These are phyloP conservation scores for Eupithecia centaureata DNA, from an alignment of 2,888 invertebrate species.

Conservation along the genomic window DNA sequence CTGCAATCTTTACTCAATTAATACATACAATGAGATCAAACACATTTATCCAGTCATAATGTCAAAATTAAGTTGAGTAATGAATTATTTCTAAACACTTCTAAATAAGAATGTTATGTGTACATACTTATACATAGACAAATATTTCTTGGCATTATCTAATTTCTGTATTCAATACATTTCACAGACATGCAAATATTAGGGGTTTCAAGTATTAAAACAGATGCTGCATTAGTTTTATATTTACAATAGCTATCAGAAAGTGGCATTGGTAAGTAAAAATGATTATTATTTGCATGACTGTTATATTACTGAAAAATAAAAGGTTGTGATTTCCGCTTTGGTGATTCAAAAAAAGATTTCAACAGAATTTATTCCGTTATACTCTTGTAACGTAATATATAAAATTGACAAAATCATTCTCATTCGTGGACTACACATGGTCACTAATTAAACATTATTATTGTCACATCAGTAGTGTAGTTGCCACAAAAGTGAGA, in stretches of 20 bases:
- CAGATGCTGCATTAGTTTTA: slow-evolving; percentile 26
- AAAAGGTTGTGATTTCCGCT: slow-evolving; percentile 46
- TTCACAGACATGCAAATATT: slow-evolving; percentile 35
- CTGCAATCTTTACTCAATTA: slow-evolving; percentile 55
- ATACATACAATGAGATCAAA: slow-evolving; percentile 80
- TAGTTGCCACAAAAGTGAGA: slow-evolving; percentile 45
- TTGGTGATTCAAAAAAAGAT: slow-evolving; percentile 51
- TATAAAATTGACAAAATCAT: slow-evolving; percentile 58
- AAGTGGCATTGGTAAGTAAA: slow-evolving; percentile 22
- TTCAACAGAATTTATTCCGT: slow-evolving; percentile 43
- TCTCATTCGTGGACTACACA: slow-evolving; percentile 45
- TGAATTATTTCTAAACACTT: slow-evolving; percentile 56
- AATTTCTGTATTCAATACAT: slow-evolving; percentile 42
- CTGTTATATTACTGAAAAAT: slow-evolving; percentile 31
- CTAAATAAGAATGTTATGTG: slow-evolving; percentile 41
- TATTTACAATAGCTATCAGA: slow-evolving; percentile 39
- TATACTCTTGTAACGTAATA: slow-evolving; percentile 47
- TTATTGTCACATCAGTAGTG: slow-evolving; percentile 64
- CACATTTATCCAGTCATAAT: slow-evolving; percentile 66
- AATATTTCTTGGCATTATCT: slow-evolving; percentile 30
- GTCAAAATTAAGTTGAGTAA: slow-evolving; percentile 59
- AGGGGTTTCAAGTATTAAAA: slow-evolving; percentile 18
- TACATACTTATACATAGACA: slow-evolving; percentile 31
- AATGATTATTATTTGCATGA: slow-evolving; percentile 30
- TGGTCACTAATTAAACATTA: slow-evolving; percentile 49